Conservation (phyloP, 1,140 invertebrate genomes). For the Micrasema longulum region DNA sequence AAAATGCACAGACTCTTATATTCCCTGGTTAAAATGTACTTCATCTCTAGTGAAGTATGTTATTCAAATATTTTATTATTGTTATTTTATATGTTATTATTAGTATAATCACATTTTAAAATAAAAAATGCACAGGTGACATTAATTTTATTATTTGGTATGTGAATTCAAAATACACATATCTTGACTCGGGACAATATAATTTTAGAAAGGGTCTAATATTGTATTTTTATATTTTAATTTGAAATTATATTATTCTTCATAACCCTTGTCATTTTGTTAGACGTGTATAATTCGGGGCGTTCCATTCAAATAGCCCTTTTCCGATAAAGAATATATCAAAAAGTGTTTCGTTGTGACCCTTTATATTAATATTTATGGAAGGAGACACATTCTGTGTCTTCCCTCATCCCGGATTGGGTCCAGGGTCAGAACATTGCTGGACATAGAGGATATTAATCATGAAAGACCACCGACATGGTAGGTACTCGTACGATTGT, state of each 20-base stretch:
- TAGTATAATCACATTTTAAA: too few relatives aligned
- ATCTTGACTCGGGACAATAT: too few relatives aligned
- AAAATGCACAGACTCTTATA: too few relatives aligned
- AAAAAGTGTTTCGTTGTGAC: slow-evolving; percentile 37
- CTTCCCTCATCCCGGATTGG: not conserved
- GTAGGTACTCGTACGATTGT: not conserved
- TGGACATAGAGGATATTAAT: slow-evolving; percentile 25
- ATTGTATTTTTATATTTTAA: slow-evolving; percentile 39
- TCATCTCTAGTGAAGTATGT: too few relatives aligned
- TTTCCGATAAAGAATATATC: slow-evolving; percentile 43
- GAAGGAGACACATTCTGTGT: slow-evolving; percentile 46
- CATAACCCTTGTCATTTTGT: slow-evolving; percentile 50
- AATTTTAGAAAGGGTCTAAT: slow-evolving; percentile 14
- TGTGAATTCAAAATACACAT: too few relatives aligned
- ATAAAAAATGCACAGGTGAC: too few relatives aligned
- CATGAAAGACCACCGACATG: slow-evolving; percentile 36
- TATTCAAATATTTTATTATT: too few relatives aligned
- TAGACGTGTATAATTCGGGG: slow-evolving; percentile 48
- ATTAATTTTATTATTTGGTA: too few relatives aligned
- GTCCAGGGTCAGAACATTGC: too few relatives aligned
- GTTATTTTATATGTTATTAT: too few relatives aligned
- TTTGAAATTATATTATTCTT: slow-evolving; percentile 38
- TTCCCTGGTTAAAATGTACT: too few relatives aligned
- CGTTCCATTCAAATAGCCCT: slow-evolving; percentile 41
- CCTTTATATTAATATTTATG: slow-evolving; percentile 54